Evolutionary conservation across 1,140 invertebrate species (phyloP), one percentile per base, ranked within the genome.

Genomic region (Dendrolimus punctatus): DNA sequence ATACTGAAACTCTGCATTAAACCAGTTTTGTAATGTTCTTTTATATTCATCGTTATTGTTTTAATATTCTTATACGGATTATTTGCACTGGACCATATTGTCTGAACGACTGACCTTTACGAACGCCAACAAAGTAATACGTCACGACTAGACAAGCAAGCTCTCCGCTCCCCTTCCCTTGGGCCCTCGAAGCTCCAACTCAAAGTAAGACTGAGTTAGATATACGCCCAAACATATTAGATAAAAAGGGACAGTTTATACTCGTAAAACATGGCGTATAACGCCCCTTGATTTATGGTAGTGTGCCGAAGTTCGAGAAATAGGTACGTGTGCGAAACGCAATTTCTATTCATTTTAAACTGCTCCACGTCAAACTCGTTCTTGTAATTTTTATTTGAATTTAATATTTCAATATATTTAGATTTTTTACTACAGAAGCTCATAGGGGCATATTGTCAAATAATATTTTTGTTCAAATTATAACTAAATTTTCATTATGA

Each of bases 221-320:
- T 56, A 55, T 64, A 81, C 73, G 56, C 73, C 64, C 64, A 73
- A 71, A 70, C 64, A 66, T 62, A 55, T 58, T 57, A 61, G 82
- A 70, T 74, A 57, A 73, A 85, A 62, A 78, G 72, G 75, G 80
- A 82, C 61, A 68, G 71, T 68, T 68, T 58, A 62, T 63, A 62
- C 73, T 77, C 71, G 76, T 85, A 78, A 86, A 88, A 88, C 84
- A 88, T 88, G 87, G 87, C 87, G 87, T 76, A 87, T 86, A 87
- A 87, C 87, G 84, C 87, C 85, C 84, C 85, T 82, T 87, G 87
- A 88, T 88, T 88, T 87, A 88, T 88, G 74, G 71, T 77, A 81
- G 76, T 80, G 73, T 82, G 80, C 82, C 81, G 80, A 87, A 87
- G 77, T 87, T 85, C 72, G 76, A 76, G 79, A 58, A 85, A 80